phyloP scores from a whole-genome alignment of 2,888 invertebrate species.

The Eumerus sabulonum region DNA sequence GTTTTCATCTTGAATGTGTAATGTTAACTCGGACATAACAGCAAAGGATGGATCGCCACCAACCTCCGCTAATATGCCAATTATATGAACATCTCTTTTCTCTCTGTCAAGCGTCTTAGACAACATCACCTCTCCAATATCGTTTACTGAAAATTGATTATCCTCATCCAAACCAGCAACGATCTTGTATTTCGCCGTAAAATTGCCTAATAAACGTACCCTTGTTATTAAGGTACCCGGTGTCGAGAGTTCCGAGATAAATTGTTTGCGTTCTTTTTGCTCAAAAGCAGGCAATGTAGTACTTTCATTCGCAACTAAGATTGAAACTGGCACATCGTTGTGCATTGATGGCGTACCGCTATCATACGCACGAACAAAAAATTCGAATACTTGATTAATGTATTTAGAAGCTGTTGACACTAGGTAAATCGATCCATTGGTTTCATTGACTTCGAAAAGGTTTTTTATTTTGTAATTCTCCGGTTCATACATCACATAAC shows the following conservation, averaged over 20 bases:
- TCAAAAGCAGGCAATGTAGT: constrained; percentile 87
- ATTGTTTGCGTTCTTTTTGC: constrained; percentile 87
- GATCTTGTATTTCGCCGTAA: constrained; percentile 83
- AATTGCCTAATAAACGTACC: constrained; percentile 83
- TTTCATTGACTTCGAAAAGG: constrained; percentile 87
- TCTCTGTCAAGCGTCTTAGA: constrained; percentile 89
- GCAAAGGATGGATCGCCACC: constrained; percentile 85
- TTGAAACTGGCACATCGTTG: constrained; percentile 89
- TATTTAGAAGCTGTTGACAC: constrained; percentile 82
- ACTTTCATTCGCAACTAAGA: constrained; percentile 86
- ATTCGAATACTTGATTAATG: constrained; percentile 87
- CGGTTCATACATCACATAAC: constrained; percentile 88
- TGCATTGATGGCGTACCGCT: constrained; percentile 87
- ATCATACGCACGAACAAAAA: constrained; percentile 94
- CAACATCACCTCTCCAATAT: constrained; percentile 86
- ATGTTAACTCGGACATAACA: constrained; percentile 84
- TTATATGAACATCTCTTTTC: constrained; percentile 83
- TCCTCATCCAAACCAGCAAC: constrained; percentile 82
- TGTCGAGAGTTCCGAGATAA: constrained; percentile 87
- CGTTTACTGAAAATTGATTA: constrained; percentile 86
- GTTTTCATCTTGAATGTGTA: constrained; percentile 93
- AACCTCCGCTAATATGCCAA: constrained; percentile 86
- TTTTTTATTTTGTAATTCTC: constrained; percentile 83
- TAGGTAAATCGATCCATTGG: constrained; percentile 87
- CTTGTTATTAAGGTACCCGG: constrained; percentile 85